Conservation (phyloP, 2,888 invertebrate genomes). For the Strigamia crassipes region DNA sequence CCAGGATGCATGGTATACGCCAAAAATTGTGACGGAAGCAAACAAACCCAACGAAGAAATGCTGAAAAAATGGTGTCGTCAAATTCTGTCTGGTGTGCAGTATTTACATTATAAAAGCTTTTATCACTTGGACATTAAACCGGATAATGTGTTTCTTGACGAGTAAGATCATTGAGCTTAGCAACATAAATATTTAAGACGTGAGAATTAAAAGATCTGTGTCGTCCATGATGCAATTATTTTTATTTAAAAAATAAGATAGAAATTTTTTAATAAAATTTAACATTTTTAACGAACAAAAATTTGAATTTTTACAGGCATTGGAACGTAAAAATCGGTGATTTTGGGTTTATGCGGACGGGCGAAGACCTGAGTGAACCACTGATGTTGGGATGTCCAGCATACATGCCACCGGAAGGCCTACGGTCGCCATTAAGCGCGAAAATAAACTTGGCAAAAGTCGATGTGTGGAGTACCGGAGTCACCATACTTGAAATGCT, state of each 20-base stretch:
- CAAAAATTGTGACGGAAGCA: background rate
- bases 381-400: conserved; percentile 1
- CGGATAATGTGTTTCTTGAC: conserved; percentile 41
- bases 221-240: too few species aligned
- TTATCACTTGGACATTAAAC: conserved; percentile 43
- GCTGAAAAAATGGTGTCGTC: conserved; percentile 3
- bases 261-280: too few species aligned
- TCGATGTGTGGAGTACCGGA: conserved; percentile 41
- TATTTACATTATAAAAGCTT: conserved; percentile 1
- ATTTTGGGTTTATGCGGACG: conserved; percentile 31
- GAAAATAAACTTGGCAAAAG: background rate
- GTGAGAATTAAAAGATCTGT: too few species aligned
- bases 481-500: conserved; percentile 4
- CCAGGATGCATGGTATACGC: background rate
- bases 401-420: conserved; percentile 30
- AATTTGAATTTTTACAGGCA: background rate
- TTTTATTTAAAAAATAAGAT: too few species aligned
- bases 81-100: background rate
- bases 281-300: too few species aligned
- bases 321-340: conserved; percentile 36
- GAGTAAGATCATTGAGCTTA: background rate
- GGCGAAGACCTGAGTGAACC: background rate
- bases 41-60: conserved; percentile 29
- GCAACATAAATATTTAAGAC: background rate
- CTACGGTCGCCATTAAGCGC: background rate